These are phyloP conservation scores for Tromatobia lineatoria DNA, from an alignment of 2,888 invertebrate species.

Conservation along the genomic window DNA sequence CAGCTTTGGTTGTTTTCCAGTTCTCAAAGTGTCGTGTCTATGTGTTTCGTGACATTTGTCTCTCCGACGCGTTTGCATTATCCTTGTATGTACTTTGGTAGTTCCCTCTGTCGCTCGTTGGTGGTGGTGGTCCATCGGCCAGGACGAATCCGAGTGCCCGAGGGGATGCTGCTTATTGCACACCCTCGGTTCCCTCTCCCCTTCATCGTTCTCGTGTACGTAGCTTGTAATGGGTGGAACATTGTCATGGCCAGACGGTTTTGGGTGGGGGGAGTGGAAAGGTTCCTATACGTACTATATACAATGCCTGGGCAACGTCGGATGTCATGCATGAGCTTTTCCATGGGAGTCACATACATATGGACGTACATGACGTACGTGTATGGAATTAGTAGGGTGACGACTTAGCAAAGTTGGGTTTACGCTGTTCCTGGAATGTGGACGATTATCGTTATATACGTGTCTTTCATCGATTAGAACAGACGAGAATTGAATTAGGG, in stretches of 20 bases:
- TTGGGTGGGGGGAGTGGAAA: slow-evolving; percentile 8
- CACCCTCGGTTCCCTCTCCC: slow-evolving; percentile 35
- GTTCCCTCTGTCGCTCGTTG: slow-evolving; percentile 12
- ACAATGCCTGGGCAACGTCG: slow-evolving; percentile 32
- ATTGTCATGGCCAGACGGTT: slow-evolving; percentile 53
- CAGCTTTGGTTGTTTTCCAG: slow-evolving; percentile 46
- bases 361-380: background rate
- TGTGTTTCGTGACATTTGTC: slow-evolving; percentile 72
- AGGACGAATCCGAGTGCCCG: slow-evolving; percentile 33
- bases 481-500: slow-evolving; percentile 10
- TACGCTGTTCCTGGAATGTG: slow-evolving; percentile 1
- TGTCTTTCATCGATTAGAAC: background rate
- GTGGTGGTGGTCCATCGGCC: slow-evolving; percentile 41
- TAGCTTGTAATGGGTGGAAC: slow-evolving; percentile 56
- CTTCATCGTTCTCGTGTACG: slow-evolving; percentile 4
- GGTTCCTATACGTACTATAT: background rate
- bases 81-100: slow-evolving; percentile 45
- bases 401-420: background rate
- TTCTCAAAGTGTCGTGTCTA: slow-evolving; percentile 67
- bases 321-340: slow-evolving; percentile 44
- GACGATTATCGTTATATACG: slow-evolving; percentile 13
- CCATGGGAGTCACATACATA: background rate
- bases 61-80: slow-evolving; percentile 71
- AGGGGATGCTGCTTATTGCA: slow-evolving; percentile 57
- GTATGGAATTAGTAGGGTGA: slow-evolving; percentile 16